phyloP scores from a whole-genome alignment of 2,113 vertebrate species.

The Clinocottus analis region DNA sequence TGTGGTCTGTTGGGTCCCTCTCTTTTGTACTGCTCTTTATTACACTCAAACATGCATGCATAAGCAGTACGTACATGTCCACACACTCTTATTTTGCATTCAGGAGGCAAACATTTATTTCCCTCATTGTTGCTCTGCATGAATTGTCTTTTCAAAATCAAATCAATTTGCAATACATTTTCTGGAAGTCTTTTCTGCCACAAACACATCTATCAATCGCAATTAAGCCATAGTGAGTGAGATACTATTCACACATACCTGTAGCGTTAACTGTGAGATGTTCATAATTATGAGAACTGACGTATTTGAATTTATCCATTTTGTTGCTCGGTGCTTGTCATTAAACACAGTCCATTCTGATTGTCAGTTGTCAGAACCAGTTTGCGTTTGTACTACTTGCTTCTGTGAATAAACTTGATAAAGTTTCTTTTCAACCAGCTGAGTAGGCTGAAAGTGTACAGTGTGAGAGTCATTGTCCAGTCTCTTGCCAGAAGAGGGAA shows the following conservation, averaged over 20 bases:
- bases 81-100: constrained; percentile 28
- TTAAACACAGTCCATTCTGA: background rate
- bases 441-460: constrained; percentile 48
- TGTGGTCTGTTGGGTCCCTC: background rate
- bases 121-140: constrained; percentile 43
- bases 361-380: background rate
- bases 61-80: background rate
- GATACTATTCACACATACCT: constrained; percentile 39
- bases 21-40: constrained; percentile 12
- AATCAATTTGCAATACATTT: constrained; percentile 73
- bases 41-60: constrained; percentile 8
- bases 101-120: constrained; percentile 63
- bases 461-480: constrained; percentile 33
- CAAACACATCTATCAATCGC: constrained; percentile 51
- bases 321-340: background rate
- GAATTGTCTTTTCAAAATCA: constrained; percentile 66
- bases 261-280: background rate
- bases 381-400: background rate
- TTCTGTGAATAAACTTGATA: constrained; percentile 33
- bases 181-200: constrained; percentile 23
- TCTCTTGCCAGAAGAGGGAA: constrained; percentile 27
- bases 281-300: constrained; percentile 3
- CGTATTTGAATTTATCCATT: background rate
- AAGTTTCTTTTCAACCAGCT: constrained; percentile 51
- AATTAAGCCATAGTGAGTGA: constrained; percentile 40